phyloP scores from a whole-genome alignment of 2,888 invertebrate species.

The Prosapia bicincta region DNA sequence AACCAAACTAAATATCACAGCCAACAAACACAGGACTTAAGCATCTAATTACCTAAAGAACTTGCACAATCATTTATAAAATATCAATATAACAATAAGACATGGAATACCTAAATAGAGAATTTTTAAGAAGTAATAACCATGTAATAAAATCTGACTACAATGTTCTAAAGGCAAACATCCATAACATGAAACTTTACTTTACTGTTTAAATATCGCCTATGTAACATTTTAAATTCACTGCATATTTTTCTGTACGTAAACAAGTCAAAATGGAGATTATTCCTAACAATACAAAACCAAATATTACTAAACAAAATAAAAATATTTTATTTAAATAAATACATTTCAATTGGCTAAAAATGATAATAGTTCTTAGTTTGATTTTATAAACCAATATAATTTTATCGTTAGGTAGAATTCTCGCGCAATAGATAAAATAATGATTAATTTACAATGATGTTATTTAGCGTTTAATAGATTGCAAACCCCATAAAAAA shows the following conservation, averaged over 20 bases:
- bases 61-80: conserved; percentile 22
- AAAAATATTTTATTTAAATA: background rate
- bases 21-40: conserved; percentile 23
- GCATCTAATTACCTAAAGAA: conserved; percentile 23
- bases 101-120: no score
- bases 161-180: no score
- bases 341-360: no score
- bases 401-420: background rate
- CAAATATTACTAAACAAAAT: conserved; percentile 25
- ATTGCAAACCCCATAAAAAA: conserved; percentile 36
- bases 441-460: background rate
- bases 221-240: conserved; percentile 22
- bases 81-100: no score
- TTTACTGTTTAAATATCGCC: no score
- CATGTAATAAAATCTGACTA: no score
- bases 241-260: conserved; percentile 30
- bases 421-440: conserved; percentile 9
- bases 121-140: no score
- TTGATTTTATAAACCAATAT: background rate
- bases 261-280: conserved; percentile 15
- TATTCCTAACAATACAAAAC: conserved; percentile 22
- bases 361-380: background rate
- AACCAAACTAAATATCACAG: conserved; percentile 26
- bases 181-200: no score
- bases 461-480: background rate